Evolutionary conservation across 2,888 invertebrate species (phyloP).

Genomic region (Belgica antarctica): DNA sequence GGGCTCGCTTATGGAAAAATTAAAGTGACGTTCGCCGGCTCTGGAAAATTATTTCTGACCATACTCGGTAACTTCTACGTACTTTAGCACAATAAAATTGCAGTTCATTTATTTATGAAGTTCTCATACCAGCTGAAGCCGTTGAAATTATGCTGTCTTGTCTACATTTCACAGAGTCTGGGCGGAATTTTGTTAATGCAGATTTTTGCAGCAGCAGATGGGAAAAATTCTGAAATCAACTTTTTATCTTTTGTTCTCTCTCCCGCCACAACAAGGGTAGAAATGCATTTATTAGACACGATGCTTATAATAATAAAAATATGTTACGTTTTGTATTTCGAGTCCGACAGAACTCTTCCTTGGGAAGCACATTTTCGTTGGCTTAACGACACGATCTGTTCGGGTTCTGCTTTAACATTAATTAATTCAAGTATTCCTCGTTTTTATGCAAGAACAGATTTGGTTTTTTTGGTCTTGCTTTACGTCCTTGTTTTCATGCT

Average conservation of each 20-base stretch:
- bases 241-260: no score
- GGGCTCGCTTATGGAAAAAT: no score
- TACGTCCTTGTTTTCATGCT: not conserved
- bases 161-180: not conserved
- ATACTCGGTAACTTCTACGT: not conserved
- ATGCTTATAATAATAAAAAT: slow-evolving; percentile 4
- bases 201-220: not conserved
- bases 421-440: not conserved
- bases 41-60: slow-evolving; percentile 1
- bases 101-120: slow-evolving; percentile 29
- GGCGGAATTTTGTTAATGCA: slow-evolving; percentile 2
- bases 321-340: not conserved
- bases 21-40: no score
- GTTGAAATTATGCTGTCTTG: not conserved
- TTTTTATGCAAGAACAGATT: not conserved
- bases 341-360: not conserved
- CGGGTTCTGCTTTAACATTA: not conserved
- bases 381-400: not conserved
- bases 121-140: not conserved
- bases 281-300: not conserved
- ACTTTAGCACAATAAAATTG: slow-evolving; percentile 20
- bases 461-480: not conserved
- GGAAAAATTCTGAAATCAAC: not conserved
- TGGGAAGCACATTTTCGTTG: not conserved
- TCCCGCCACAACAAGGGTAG: not conserved